These are phyloP conservation scores for Metopolophium dirhodum DNA, from an alignment of 1,140 invertebrate genomes.

Conservation along the genomic window DNA sequence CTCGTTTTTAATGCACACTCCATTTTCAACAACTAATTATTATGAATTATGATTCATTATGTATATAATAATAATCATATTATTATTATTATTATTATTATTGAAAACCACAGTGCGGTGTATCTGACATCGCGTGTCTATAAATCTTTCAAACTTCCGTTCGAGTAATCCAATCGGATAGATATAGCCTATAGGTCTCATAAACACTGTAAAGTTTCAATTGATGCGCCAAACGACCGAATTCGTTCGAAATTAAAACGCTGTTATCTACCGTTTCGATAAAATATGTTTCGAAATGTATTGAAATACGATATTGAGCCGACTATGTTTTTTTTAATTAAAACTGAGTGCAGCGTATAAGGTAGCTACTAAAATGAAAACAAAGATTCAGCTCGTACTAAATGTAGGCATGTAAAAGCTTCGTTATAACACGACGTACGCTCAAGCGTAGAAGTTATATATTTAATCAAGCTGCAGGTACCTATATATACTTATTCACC, in stretches of 20 bases:
- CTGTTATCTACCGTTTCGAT: neutral
- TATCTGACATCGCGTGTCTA: conserved; percentile 40
- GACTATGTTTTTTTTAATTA: neutral
- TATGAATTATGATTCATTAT: neutral
- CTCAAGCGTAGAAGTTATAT: neutral
- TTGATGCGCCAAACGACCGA: neutral
- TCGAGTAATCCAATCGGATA: conserved; percentile 33
- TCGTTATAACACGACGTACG: neutral
- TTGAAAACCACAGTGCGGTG: neutral
- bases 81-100: conserved; percentile 9
- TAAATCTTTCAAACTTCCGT: conserved; percentile 35
- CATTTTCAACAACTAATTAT: neutral
- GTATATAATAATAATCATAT: neutral
- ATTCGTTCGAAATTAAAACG: conserved; percentile 17
- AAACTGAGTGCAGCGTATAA: neutral
- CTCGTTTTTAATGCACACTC: neutral
- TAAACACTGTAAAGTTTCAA: conserved; percentile 28
- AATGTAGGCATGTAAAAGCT: neutral
- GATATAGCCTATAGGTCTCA: conserved; percentile 12
- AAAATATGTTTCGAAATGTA: neutral
- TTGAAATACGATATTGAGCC: neutral
- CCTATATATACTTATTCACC: neutral
- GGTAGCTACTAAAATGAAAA: neutral
- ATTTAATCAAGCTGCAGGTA: neutral
- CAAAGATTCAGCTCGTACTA: neutral